Percentiles rank a stretch among this genome's conserved stretches.
These are phyloP conservation scores for Shargacucullia verbasci DNA, from an alignment of 2,888 invertebrate species.

Conservation along the genomic window DNA sequence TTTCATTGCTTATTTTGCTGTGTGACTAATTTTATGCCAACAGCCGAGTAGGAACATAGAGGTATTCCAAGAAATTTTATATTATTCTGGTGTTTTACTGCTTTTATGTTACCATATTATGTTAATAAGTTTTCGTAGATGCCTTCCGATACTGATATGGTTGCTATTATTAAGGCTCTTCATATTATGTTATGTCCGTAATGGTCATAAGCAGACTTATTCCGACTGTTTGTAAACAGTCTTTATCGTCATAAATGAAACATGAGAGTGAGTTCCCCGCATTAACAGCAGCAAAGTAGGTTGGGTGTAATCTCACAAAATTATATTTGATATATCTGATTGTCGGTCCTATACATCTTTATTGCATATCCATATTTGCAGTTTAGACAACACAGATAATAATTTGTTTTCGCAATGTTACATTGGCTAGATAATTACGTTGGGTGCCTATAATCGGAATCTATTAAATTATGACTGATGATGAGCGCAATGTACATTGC, in stretches of 20 bases:
- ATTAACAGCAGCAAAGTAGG: no score
- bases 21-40: slow-evolving; percentile 84
- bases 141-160: slow-evolving; percentile 6
- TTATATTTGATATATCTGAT: no score
- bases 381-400: no score
- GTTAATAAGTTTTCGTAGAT: slow-evolving; percentile 45
- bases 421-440: no score
- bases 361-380: no score
- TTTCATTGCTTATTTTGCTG: slow-evolving; percentile 84
- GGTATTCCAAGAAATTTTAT: slow-evolving; percentile 71
- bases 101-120: slow-evolving; percentile 44
- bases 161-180: not conserved
- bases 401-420: no score
- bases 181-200: not conserved
- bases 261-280: not conserved
- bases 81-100: slow-evolving; percentile 55
- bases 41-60: slow-evolving; percentile 61
- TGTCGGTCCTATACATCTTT: no score
- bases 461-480: no score
- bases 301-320: no score
- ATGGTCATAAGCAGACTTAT: not conserved
- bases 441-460: no score
- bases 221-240: not conserved
- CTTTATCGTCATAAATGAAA: not conserved
- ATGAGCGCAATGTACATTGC: no score